Conservation (phyloP, 53 echinoderm and acorn worm genomes). For the Patiria pectinifera region DNA sequence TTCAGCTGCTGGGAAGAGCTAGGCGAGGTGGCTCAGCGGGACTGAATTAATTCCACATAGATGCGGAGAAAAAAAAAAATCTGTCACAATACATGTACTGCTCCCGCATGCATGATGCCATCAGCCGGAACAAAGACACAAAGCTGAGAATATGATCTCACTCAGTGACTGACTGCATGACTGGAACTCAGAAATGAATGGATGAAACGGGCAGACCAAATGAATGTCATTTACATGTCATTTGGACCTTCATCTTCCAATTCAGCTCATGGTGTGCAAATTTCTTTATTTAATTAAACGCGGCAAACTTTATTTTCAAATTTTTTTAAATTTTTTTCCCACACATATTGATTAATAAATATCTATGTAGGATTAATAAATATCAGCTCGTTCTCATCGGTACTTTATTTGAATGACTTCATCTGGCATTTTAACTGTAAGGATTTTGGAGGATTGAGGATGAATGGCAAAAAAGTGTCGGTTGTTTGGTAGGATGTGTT, state of each 20-base stretch:
- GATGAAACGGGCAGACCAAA: neutral
- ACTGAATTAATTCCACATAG: conserved; percentile 50
- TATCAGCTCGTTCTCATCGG: too few species aligned
- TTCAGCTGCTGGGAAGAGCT: conserved; percentile 32
- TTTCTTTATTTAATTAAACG: too few species aligned
- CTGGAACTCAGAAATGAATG: neutral
- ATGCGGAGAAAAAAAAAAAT: neutral
- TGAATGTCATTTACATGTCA: neutral
- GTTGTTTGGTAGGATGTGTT: too few species aligned
- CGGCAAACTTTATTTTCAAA: too few species aligned
- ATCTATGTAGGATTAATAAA: too few species aligned
- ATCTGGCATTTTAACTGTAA: too few species aligned
- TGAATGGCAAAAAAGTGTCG: too few species aligned
- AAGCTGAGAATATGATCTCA: neutral
- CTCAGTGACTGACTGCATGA: conserved; percentile 12
- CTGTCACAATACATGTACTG: neutral
- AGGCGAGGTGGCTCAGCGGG: conserved; percentile 10
- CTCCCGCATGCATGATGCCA: neutral
- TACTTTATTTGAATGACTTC: too few species aligned
- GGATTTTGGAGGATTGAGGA: too few species aligned
- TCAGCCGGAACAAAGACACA: conserved; percentile 36
- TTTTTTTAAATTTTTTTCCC: too few species aligned
- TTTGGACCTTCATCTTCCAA: neutral
- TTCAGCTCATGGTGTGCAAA: neutral
- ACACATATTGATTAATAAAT: too few species aligned